Conservation (phyloP, 2,888 invertebrate genomes). For the Caenorhabditis japonica region DNA sequence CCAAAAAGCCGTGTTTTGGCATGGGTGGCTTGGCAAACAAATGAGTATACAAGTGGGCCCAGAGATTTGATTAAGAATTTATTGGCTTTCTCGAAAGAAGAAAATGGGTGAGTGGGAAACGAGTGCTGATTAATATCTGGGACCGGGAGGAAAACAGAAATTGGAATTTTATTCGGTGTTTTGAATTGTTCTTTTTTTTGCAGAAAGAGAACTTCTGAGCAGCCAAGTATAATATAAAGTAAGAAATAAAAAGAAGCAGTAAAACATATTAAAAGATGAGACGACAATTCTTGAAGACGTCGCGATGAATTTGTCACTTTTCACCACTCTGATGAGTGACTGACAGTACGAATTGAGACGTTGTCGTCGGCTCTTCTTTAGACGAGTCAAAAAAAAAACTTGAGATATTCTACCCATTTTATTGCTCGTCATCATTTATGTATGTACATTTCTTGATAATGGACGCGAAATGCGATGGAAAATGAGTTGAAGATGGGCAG, state of each 20-base stretch:
- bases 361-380: background rate
- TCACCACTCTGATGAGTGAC: conserved; percentile 38
- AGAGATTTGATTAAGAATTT: conserved; percentile 51
- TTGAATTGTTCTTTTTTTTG: background rate
- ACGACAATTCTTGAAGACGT: conserved; percentile 25
- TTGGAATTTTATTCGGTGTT: too few relatives aligned
- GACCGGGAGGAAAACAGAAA: too few relatives aligned
- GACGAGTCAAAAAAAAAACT: conserved; percentile 6
- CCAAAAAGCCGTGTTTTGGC: too few relatives aligned
- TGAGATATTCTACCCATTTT: conserved; percentile 33
- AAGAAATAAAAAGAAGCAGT: background rate
- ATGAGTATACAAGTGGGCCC: too few relatives aligned
- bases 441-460: conserved; percentile 29
- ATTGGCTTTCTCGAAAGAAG: conserved; percentile 21
- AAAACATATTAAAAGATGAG: background rate
- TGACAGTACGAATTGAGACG: conserved; percentile 30
- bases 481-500: conserved; percentile 10
- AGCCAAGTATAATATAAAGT: too few relatives aligned
- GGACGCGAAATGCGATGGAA: background rate
- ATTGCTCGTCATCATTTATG: conserved; percentile 52
- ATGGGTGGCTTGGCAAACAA: too few relatives aligned
- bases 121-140: conserved; percentile 1
- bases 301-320: conserved; percentile 43
- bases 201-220: background rate
- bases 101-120: conserved; percentile 1